Evolutionary conservation across 2,888 invertebrate genomes (phyloP).

Genomic region (Lamproptera curius): DNA sequence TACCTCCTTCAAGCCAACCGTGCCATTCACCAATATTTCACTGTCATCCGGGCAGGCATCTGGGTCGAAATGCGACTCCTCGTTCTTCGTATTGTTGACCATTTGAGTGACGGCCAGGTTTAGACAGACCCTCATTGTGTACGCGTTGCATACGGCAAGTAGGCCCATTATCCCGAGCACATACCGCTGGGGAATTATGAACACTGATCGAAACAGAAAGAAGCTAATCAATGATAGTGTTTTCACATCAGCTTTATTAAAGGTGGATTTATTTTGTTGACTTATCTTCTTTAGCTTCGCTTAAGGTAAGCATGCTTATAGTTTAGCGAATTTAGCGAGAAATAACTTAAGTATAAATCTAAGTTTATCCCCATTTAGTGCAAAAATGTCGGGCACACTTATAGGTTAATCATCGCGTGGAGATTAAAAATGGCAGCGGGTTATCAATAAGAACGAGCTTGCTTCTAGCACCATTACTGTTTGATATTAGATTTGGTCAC

Average conservation of each 20-base stretch:
- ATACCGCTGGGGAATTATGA: constrained; percentile 83
- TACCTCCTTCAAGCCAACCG: constrained; percentile 55
- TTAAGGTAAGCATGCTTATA: no score
- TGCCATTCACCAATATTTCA: constrained; percentile 51
- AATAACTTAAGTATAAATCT: no score
- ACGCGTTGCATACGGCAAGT: constrained; percentile 85
- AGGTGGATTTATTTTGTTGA: no score
- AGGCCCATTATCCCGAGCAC: constrained; percentile 87
- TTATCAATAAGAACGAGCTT: no score
- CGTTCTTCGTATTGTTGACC: constrained; percentile 69
- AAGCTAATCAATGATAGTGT: constrained; percentile 1
- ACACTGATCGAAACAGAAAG: constrained; percentile 68
- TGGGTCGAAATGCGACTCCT: constrained; percentile 49
- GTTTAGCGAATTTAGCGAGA: no score
- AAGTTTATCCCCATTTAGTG: no score
- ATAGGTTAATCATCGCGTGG: no score
- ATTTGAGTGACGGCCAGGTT: constrained; percentile 85
- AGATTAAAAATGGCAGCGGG: no score
- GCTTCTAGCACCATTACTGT: no score
- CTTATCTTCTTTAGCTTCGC: no score
- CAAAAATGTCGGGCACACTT: no score
- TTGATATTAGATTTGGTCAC: no score
- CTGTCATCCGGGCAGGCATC: constrained; percentile 64
- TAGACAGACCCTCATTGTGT: constrained; percentile 85
- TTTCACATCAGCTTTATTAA: not conserved